Percentiles rank a stretch among this genome's conserved stretches.
phyloP scores from a whole-genome alignment of 2,113 vertebrate species.

The Hystrix cristata region DNA sequence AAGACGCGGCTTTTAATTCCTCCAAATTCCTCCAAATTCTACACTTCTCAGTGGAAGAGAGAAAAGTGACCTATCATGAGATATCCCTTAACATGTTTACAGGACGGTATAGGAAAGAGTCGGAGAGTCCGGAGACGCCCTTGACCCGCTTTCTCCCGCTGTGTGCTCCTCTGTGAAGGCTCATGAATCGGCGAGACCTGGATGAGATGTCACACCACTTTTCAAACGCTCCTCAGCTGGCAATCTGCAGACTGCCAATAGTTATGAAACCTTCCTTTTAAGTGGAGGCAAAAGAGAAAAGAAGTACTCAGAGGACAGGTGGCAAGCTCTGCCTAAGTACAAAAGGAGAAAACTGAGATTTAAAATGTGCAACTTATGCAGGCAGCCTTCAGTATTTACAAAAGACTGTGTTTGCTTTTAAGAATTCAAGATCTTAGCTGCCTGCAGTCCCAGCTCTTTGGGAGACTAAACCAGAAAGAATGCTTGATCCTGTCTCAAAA shows the following conservation, averaged over 20 bases:
- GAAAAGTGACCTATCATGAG: not conserved
- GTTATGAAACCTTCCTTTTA: not conserved
- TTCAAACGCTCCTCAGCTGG: not conserved
- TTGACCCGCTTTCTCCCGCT: not conserved
- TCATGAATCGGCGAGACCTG: not conserved
- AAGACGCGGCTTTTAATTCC: not conserved
- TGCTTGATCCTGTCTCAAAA: not conserved
- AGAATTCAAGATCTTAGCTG: not conserved
- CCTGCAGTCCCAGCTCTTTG: not conserved
- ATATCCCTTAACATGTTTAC: not conserved
- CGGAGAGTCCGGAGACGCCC: not conserved
- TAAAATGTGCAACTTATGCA: not conserved
- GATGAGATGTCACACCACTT: not conserved
- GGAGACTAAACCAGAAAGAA: not conserved
- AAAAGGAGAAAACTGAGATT: not conserved
- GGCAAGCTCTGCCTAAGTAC: not conserved
- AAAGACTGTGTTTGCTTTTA: not conserved
- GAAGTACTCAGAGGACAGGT: not conserved
- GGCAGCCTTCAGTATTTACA: not conserved
- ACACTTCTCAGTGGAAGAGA: not conserved
- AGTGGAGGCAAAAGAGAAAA: not conserved
- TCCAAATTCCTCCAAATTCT: not conserved
- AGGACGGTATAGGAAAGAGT: not conserved
- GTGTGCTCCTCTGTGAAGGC: not conserved
- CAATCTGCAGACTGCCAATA: not conserved